Evolutionary conservation across 1,140 invertebrate genomes (phyloP).

Genomic region (Drosophila parabipectinata): DNA sequence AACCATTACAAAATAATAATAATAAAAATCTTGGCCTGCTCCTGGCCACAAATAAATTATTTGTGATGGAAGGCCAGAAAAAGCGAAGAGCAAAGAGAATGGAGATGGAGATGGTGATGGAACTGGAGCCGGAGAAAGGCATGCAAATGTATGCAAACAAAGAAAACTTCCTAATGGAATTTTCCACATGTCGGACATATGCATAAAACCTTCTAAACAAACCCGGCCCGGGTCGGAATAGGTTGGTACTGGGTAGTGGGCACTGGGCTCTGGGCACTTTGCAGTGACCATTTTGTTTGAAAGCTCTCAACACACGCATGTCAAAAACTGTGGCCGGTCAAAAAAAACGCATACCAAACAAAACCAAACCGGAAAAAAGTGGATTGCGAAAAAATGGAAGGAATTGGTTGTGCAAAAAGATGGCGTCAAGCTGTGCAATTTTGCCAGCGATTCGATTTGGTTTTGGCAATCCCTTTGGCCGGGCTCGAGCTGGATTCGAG

Average conservation of each 20-base stretch:
- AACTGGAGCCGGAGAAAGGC: slow-evolving; percentile 6
- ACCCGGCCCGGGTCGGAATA: slow-evolving; percentile 20
- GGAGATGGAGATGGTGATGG: background rate
- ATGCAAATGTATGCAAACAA: slow-evolving; percentile 81
- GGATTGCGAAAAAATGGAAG: background rate
- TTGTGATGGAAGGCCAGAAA: slow-evolving; percentile 38
- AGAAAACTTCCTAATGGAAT: slow-evolving; percentile 81
- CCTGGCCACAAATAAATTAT: slow-evolving; percentile 71
- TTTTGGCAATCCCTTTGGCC: slow-evolving; percentile 37
- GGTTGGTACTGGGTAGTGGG: background rate
- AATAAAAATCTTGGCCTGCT: slow-evolving; percentile 61
- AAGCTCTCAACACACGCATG: slow-evolving; percentile 67
- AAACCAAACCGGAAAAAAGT: background rate
- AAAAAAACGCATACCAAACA: slow-evolving; percentile 24
- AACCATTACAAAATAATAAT: slow-evolving; percentile 81
- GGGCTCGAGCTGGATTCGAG: slow-evolving; percentile 1
- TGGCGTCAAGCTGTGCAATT: slow-evolving; percentile 60
- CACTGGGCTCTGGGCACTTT: slow-evolving; percentile 49
- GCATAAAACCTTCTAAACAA: slow-evolving; percentile 79
- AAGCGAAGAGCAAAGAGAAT: slow-evolving; percentile 8
- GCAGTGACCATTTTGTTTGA: slow-evolving; percentile 61
- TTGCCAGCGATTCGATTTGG: slow-evolving; percentile 46
- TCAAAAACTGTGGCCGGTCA: slow-evolving; percentile 53
- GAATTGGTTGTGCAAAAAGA: slow-evolving; percentile 34
- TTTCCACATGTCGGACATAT: slow-evolving; percentile 80